Conservation (phyloP, 2,113 vertebrate genomes). For the Perognathus longimembris region DNA sequence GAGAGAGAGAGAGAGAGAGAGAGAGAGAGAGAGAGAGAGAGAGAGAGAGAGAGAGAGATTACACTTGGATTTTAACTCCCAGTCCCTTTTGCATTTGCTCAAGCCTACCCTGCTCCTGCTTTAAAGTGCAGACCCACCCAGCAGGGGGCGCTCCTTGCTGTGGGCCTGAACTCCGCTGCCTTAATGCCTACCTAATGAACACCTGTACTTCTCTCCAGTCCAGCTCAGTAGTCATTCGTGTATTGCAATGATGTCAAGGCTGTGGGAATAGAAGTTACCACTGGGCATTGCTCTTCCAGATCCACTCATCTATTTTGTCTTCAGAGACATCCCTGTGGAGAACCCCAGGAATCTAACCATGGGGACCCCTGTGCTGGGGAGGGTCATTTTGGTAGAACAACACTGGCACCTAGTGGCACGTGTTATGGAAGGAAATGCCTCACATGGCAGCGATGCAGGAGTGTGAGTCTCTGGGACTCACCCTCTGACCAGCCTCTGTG, state of each 20-base stretch:
- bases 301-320: background rate
- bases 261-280: background rate
- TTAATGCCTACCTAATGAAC: background rate
- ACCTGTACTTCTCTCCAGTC: background rate
- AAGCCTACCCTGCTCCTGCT: background rate
- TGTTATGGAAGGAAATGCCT: background rate
- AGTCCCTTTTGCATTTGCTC: background rate
- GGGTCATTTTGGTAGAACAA: constrained; percentile 71
- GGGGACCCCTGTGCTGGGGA: constrained; percentile 9
- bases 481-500: background rate
- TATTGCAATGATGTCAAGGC: background rate
- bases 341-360: background rate
- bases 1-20: background rate
- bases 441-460: background rate
- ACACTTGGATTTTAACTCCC: background rate
- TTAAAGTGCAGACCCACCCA: background rate
- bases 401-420: constrained; percentile 82
- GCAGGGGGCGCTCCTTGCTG: accelerated
- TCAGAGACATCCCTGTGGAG: background rate
- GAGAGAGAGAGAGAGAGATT: background rate
- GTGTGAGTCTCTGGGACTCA: too few species aligned
- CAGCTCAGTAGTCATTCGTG: background rate
- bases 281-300: accelerated
- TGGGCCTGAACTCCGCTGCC: background rate
- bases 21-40: background rate